Evolutionary conservation across 2,888 invertebrate species (phyloP).

Genomic region (Lepeophtheirus nordmannii): DNA sequence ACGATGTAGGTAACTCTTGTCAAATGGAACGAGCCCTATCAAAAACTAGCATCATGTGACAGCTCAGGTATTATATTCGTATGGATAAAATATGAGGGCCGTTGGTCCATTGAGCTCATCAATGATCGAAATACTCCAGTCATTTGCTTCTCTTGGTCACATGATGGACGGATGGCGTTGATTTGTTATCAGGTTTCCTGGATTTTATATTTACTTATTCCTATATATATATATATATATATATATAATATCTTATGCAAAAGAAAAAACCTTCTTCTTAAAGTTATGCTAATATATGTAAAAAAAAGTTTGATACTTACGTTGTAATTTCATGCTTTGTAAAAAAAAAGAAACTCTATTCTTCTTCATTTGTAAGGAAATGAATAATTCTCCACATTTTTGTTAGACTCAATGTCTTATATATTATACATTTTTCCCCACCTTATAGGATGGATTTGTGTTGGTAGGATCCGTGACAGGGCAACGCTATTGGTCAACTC

Average conservation of each 20-base stretch:
- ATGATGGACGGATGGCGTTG: conserved; percentile 92
- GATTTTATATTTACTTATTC: neutral
- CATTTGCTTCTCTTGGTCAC: conserved; percentile 96
- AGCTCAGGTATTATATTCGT: conserved; percentile 95
- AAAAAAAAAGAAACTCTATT: too few species aligned
- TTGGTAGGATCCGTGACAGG: conserved; percentile 93
- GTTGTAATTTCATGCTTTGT: too few species aligned
- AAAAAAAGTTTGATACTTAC: too few species aligned
- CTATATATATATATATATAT: too few species aligned
- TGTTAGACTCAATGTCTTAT: too few species aligned
- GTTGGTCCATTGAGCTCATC: conserved; percentile 97
- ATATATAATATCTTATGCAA: too few species aligned
- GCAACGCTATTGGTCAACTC: conserved; percentile 94
- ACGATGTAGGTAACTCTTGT: conserved; percentile 64
- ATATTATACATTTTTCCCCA: too few species aligned
- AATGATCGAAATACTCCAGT: conserved; percentile 94
- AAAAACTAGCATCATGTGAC: conserved; percentile 93
- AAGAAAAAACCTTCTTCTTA: too few species aligned
- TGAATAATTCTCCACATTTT: too few species aligned
- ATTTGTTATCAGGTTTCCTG: conserved; percentile 75
- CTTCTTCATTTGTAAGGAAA: too few species aligned
- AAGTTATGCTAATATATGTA: too few species aligned
- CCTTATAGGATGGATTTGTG: conserved; percentile 77
- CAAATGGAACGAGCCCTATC: conserved; percentile 96
- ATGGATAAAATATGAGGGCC: conserved; percentile 97